phyloP scores from a whole-genome alignment of 1,140 invertebrate genomes.

The Lucilia sericata region DNA sequence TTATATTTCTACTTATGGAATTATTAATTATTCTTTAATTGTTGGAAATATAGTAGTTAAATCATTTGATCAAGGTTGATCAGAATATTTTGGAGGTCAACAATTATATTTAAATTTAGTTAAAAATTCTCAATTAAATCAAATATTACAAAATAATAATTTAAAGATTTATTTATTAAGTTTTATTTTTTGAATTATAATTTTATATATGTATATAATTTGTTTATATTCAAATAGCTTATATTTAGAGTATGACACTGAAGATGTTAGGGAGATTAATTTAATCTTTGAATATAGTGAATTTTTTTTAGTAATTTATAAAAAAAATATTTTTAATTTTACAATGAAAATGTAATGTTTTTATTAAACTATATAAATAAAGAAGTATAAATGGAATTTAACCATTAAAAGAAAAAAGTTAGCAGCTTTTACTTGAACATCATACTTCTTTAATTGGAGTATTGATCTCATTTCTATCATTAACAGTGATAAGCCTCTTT shows the following conservation, averaged over 20 bases:
- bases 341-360: slow-evolving; percentile 74
- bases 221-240: slow-evolving; percentile 72
- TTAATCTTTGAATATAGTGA: slow-evolving; percentile 59
- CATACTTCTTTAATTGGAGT: too few relatives aligned
- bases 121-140: slow-evolving; percentile 53
- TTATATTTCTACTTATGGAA: slow-evolving; percentile 63
- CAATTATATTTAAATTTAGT: slow-evolving; percentile 60
- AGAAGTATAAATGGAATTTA: slow-evolving; percentile 69
- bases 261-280: slow-evolving; percentile 71
- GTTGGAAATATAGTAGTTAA: slow-evolving; percentile 57
- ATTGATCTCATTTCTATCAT: too few relatives aligned
- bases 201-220: slow-evolving; percentile 66
- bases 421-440: slow-evolving; percentile 70
- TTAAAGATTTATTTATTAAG: slow-evolving; percentile 70
- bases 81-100: slow-evolving; percentile 68
- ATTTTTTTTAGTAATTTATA: slow-evolving; percentile 67
- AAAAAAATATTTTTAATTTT: slow-evolving; percentile 67
- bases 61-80: slow-evolving; percentile 69
- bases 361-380: slow-evolving; percentile 71
- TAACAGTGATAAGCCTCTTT: too few relatives aligned
- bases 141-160: slow-evolving; percentile 66
- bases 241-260: slow-evolving; percentile 72
- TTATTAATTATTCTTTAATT: slow-evolving; percentile 52
- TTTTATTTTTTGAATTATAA: slow-evolving; percentile 67
- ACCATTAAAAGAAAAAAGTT: slow-evolving; percentile 70